Evolutionary conservation across 2,888 invertebrate genomes (phyloP).

Genomic region (Dasysyrphus tricinctus): DNA sequence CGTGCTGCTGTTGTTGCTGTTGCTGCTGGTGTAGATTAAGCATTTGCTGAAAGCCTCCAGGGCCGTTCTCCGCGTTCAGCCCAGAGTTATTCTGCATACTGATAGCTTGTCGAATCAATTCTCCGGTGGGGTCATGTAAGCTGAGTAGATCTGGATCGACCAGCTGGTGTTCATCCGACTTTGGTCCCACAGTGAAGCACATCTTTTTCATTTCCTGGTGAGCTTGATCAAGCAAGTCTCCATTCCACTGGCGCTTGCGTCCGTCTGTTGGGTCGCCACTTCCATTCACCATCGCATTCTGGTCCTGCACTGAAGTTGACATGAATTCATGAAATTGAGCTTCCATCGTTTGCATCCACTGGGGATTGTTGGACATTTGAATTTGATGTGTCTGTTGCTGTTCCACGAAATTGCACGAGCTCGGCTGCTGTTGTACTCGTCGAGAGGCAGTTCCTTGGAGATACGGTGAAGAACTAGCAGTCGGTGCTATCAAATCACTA

Average conservation of each 20-base stretch:
- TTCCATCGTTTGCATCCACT: conserved; percentile 83
- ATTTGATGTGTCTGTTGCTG: conserved; percentile 65
- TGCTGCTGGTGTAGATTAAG: conserved; percentile 79
- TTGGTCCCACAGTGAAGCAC: conserved; percentile 79
- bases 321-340: conserved; percentile 81
- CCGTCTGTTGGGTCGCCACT: conserved; percentile 62
- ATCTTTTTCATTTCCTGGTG: conserved; percentile 79
- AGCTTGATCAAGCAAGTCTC: conserved; percentile 79
- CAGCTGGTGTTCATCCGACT: conserved; percentile 78
- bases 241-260: conserved; percentile 82
- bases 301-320: conserved; percentile 75
- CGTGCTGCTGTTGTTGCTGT: conserved; percentile 77
- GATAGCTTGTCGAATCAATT: conserved; percentile 75
- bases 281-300: conserved; percentile 50
- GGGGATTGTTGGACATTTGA: conserved; percentile 78
- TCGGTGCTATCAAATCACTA: conserved; percentile 71
- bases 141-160: conserved; percentile 80
- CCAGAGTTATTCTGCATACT: conserved; percentile 52
- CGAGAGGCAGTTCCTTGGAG: conserved; percentile 63
- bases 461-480: conserved; percentile 72
- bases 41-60: conserved; percentile 79
- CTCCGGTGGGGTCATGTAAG: conserved; percentile 80
- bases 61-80: conserved; percentile 62
- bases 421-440: conserved; percentile 52
- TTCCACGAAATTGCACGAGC: conserved; percentile 68